phyloP scores from a whole-genome alignment of 2,888 invertebrate species.

The Philopedon plagiatum region DNA sequence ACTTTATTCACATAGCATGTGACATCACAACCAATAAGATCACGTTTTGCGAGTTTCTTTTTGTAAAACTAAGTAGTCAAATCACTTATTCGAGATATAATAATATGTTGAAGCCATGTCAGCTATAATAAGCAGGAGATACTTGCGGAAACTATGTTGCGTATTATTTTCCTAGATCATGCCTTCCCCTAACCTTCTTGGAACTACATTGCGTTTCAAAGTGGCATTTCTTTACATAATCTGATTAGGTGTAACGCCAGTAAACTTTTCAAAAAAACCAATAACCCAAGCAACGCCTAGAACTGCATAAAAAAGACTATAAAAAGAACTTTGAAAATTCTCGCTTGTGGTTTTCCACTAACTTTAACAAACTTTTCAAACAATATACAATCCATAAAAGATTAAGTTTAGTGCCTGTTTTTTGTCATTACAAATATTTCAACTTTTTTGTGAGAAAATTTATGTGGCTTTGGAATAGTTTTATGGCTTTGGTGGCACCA shows the following conservation, averaged over 20 bases:
- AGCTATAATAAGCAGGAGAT: no score
- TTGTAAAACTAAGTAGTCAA: no score
- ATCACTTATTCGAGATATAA: no score
- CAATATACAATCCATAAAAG: slow-evolving; percentile 10
- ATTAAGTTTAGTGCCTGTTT: slow-evolving; percentile 12
- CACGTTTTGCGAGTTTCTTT: no score
- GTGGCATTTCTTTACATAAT: slow-evolving; percentile 30
- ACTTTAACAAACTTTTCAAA: slow-evolving; percentile 14
- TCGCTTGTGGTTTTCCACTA: slow-evolving; percentile 18
- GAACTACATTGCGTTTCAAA: slow-evolving; percentile 25
- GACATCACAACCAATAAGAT: no score
- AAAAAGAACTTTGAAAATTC: slow-evolving; percentile 34
- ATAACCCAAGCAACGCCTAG: slow-evolving; percentile 19
- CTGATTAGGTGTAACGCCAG: slow-evolving; percentile 27
- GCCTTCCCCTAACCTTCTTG: no score
- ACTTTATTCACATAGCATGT: no score
- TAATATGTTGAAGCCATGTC: no score
- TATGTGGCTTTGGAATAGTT: background rate
- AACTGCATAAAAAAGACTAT: slow-evolving; percentile 34
- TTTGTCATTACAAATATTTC: background rate
- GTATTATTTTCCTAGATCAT: no score
- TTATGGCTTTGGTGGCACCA: background rate
- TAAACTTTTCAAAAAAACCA: slow-evolving; percentile 33
- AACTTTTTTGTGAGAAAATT: background rate
- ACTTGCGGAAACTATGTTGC: no score